Evolutionary conservation across 2,113 vertebrate species (phyloP), one percentile per base, ranked within the genome.

Genomic region (Seriola dumerili): DNA sequence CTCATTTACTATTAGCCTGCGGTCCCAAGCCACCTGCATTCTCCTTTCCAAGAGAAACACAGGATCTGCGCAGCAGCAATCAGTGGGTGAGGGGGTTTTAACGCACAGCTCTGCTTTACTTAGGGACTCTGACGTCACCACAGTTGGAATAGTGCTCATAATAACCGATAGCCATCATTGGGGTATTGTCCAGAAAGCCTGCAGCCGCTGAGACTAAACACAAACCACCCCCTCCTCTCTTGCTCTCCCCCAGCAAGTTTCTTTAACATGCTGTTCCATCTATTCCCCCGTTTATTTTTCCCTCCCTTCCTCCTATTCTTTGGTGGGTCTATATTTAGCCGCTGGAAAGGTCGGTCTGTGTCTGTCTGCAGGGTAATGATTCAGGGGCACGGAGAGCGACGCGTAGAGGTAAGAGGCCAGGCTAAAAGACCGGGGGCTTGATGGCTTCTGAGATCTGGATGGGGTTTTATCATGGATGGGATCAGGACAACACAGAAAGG

Each of bases 251-350:
- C 76, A 68, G 50, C 80, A 81, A 81, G 52, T 85, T 92, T 85
- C 78, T 88, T 85, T 85, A 78, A 82, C 82, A 77, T 38, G 70
- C 55, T 54, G 67, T 85, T 91, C 86, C 63, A 88, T 89, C 89
- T 76, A 89, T 86, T 88, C 81, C 48, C 78, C 73, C 46, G 34
- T 84, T 91, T 86, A 81, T 89, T 90, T 93, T 90, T 85, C 92
- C 91, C 93, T 94, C 94, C 93, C 94, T 95, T 95, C 94, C 95
- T 95, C 88, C 92, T 80, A 95, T 95, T 95, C 94, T 95, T 95
- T 82, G 44, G 40, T 12, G 34, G 69, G 21, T 86, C 93, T 95
- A 95, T 92, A 92, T 95, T 94, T 95, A 95, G 93, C 77, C 25
- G 0, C 52, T 85, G 89, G 87, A 94, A 94, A 95, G 94, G 94